Base-by-base conservation (phyloP, 2,888 invertebrate genomes). In the Tenthredo livida region DNA sequence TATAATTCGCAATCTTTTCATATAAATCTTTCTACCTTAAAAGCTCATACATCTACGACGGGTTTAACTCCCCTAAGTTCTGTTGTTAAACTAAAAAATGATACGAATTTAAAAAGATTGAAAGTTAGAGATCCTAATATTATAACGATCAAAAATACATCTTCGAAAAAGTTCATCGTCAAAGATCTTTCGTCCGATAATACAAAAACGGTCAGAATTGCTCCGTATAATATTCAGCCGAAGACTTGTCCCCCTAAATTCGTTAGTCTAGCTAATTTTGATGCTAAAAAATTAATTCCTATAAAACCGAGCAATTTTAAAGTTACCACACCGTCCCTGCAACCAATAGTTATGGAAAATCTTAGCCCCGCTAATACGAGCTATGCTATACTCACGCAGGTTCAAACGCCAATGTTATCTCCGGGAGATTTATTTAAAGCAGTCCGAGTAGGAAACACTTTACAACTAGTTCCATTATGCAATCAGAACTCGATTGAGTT, bases 371-470 rank as follows among this genome's bases (percentile, higher is more conserved):
- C 37, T 29, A 87, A 87, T 73, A 84, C 88, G 72, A 88, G 88
- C 80, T 88, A 88, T 70, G 87, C 90, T 61, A 89, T 89, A 86
- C 65, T 90, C 6, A 89, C 90, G 67, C 86, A 88, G 61, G 87
- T 90, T 84, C 89, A 89, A 70, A 87, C 87, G 29, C 88, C 89
- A 15, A 87, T 87, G 37, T 88, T 90, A 70, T 89, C 90, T 58
- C 88, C 90, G 6, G 91, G 91, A 72, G 90, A 90, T 86, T 88
- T 90, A 10, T 91, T 91, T 73, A 90, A 90, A 86, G 91, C 90
- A 54, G 88, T 92, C 37, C 89, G 90, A 89, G 88, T 90, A 73
- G 91, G 91, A n/a, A 89, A 91, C 85, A 90, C 89, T 21, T 86
- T 92, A 40, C 90, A 90, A 84, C 88, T 92, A 75, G 89, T 91